These are phyloP conservation scores for Oreortyx pictus DNA, from an alignment of 2,797 vertebrate genomes.

Conservation along the genomic window DNA sequence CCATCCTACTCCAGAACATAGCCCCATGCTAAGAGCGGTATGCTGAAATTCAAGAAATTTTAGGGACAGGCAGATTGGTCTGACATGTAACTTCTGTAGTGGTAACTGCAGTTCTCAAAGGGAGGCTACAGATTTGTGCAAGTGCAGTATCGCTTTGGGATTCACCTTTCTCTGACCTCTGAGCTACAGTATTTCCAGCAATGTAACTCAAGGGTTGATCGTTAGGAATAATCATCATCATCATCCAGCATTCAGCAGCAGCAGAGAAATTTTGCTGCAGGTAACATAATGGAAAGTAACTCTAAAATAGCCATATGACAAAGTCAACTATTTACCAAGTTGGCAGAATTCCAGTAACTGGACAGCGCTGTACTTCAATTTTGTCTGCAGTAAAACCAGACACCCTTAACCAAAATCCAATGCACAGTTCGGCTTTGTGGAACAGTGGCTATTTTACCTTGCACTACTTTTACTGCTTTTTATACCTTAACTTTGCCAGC, in stretches of 20 bases:
- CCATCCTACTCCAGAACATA: not conserved
- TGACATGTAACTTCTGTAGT: not conserved
- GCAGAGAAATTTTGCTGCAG: not conserved
- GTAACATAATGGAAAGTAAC: not conserved
- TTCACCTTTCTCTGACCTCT: not conserved
- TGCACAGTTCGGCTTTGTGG: not conserved
- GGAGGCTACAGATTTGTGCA: not conserved
- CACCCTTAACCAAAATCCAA: not conserved
- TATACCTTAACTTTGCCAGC: not conserved
- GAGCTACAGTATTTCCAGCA: not conserved
- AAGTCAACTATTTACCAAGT: not conserved
- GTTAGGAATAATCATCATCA: too few relatives aligned
- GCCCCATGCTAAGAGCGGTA: not conserved
- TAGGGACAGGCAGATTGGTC: not conserved
- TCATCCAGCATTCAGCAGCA: not conserved
- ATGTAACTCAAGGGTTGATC: not conserved
- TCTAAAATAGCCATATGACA: not conserved
- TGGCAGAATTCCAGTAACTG: not conserved
- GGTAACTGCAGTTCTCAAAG: not conserved
- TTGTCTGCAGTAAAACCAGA: not conserved
- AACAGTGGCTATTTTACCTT: not conserved
- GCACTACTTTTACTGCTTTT: not conserved
- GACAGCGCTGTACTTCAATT: too few relatives aligned
- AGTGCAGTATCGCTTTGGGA: fast-evolving
- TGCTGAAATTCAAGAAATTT: not conserved